Base-by-base conservation (phyloP, 2,888 invertebrate species). In the Synanthedon formicaeformis region DNA sequence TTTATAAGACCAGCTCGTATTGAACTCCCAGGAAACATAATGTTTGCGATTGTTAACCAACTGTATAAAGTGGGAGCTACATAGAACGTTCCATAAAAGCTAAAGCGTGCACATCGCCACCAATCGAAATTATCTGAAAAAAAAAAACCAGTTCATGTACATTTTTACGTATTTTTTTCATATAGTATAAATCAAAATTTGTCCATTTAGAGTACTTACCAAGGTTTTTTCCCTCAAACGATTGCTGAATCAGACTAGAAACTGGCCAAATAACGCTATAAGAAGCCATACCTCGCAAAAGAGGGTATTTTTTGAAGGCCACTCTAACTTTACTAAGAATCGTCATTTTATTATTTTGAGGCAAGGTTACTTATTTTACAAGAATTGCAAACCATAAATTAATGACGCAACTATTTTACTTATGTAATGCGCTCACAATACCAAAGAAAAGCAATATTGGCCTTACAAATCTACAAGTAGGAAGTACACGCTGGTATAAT, bases 21-120 rank as follows among this genome's bases (percentile, higher is more conserved):
- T 55, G 91, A 90, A 57, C 88, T 90, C 51, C 91, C 90, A 18
- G 95, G 95, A 92, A 94, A 94, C 75, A 95, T 85, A 52, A 89
- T 87, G 61, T 90, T 91, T n/a, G 94, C 92, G 52, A 94, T 75
- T 70, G 91, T 92, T 50, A 96, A 83, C 95, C 95, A 95, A 54
- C 90, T 89, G 67, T 94, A 95, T 0, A 95, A 78, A 4, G 94
- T 93, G 12, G 95, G 95, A 1, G 95, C 95, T 16, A 94, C 93
- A 75, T 93, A 94, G 51, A 93, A 89, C 8, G 93, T 91, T n/a
- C 95, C 95, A 75, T 93, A 95, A 51, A 94, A 66, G 65, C 93
- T 91, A 79, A 92, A 96, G 56, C 94, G 88, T 41, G 91, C 77
- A 59, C 91, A 91, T 69, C 93, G 90, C 76, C 81, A 88, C 91